Conservation (phyloP, 1,140 invertebrate species). For the Hycleus cichorii region DNA sequence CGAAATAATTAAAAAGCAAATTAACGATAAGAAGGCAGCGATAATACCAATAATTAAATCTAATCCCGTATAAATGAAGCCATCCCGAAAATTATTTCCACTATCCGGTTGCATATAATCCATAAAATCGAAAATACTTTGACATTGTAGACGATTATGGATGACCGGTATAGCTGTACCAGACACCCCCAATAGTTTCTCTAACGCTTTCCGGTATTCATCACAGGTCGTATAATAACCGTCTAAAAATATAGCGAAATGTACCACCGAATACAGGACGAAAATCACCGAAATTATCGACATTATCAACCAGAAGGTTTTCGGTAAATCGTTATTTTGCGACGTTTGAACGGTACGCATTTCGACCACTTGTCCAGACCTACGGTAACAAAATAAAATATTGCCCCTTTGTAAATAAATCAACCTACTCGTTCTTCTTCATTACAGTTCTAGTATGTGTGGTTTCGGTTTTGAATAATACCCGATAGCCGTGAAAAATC, state of each 20-base stretch:
- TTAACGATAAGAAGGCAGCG: conserved; percentile 42
- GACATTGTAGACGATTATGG: conserved; percentile 46
- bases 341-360: conserved; percentile 38
- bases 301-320: conserved; percentile 43
- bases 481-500: conserved; percentile 48
- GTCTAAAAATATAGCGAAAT: conserved; percentile 45
- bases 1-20: conserved; percentile 38
- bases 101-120: conserved; percentile 50
- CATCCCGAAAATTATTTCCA: conserved; percentile 41
- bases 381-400: conserved; percentile 9
- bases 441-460: conserved; percentile 35
- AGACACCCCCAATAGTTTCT: conserved; percentile 39
- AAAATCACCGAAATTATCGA: conserved; percentile 41
- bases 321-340: conserved; percentile 24
- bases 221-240: conserved; percentile 50
- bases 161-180: conserved; percentile 44
- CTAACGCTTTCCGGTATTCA: conserved; percentile 44
- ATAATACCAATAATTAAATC: conserved; percentile 44
- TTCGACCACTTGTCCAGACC: conserved; percentile 38
- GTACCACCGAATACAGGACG: conserved; percentile 42
- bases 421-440: conserved; percentile 33
- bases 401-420: background rate
- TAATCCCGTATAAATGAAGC: conserved; percentile 46
- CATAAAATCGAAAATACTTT: conserved; percentile 52
- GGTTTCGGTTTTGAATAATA: conserved; percentile 39